phyloP scores from a whole-genome alignment of 2,888 invertebrate species.

The Napeogenes sylphis region DNA sequence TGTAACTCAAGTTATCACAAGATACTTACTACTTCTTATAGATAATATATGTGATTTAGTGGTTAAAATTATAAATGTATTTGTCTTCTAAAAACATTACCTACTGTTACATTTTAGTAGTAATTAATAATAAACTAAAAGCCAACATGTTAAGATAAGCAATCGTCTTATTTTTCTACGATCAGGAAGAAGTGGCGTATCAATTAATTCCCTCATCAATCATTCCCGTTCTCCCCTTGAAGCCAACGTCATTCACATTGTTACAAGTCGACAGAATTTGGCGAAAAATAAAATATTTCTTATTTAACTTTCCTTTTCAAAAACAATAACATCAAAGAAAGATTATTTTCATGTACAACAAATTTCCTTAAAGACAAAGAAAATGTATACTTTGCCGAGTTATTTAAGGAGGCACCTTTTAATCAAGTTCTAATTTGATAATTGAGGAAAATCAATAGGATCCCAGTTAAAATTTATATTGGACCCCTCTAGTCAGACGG shows the following conservation, averaged over 20 bases:
- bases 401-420: not conserved
- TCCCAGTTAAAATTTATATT: conserved; percentile 27
- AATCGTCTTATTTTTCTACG: conserved; percentile 52
- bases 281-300: conserved; percentile 33
- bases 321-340: conserved; percentile 2
- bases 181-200: conserved; percentile 56
- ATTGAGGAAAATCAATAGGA: conserved; percentile 26
- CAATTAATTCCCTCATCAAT: conserved; percentile 51
- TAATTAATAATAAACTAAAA: too few species aligned
- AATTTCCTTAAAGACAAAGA: not conserved
- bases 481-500: conserved; percentile 22
- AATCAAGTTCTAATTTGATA: conserved; percentile 10
- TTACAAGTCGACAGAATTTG: conserved; percentile 39
- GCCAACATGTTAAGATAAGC: conserved; percentile 23
- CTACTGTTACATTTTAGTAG: too few species aligned
- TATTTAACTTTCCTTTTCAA: conserved; percentile 27
- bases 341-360: not conserved
- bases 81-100: too few species aligned
- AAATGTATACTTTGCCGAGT: not conserved
- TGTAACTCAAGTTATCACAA: not conserved
- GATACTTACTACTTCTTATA: too few species aligned
- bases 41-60: too few species aligned
- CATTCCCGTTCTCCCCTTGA: conserved; percentile 42
- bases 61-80: too few species aligned
- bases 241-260: conserved; percentile 45